Percentiles rank a stretch among this genome's conserved stretches.
phyloP scores from a whole-genome alignment of 1,140 invertebrate species.

The Leptinotarsa defecta region DNA sequence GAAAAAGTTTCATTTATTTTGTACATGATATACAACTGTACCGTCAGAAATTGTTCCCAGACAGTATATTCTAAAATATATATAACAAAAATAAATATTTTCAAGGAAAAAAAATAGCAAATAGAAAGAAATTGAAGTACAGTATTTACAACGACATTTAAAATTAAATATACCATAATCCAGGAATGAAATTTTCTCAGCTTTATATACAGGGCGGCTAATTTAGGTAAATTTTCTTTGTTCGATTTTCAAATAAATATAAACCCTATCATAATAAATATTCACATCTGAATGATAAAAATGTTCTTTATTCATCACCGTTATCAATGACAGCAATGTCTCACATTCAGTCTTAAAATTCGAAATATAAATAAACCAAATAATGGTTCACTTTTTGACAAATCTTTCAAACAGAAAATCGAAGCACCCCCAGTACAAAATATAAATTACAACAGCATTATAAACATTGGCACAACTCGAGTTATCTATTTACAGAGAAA shows the following conservation, averaged over 20 bases:
- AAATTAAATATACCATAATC: slow-evolving; percentile 1
- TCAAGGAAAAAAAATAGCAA: neutral
- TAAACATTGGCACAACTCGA: slow-evolving; percentile 19
- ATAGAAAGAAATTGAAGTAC: neutral
- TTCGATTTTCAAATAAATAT: slow-evolving; percentile 1
- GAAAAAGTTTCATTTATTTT: slow-evolving; percentile 11
- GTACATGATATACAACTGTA: slow-evolving; percentile 14
- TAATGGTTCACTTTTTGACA: too few species aligned
- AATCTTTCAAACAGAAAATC: neutral
- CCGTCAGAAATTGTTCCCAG: too few species aligned
- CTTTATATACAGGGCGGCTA: neutral
- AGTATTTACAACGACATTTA: slow-evolving; percentile 6
- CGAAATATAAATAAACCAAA: neutral
- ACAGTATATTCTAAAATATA: slow-evolving; percentile 3
- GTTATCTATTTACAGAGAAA: slow-evolving; percentile 21
- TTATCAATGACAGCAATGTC: neutral
- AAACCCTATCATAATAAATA: neutral
- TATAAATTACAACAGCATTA: slow-evolving; percentile 17
- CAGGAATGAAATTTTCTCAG: neutral
- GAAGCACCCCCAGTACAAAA: slow-evolving; percentile 10
- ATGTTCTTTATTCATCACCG: neutral
- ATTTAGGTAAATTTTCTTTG: neutral
- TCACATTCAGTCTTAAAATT: slow-evolving; percentile 8
- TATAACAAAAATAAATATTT: slow-evolving; percentile 27
- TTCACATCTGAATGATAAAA: too few species aligned